Evolutionary conservation across 2,113 vertebrate species (phyloP).

Genomic region (Bombycilla garrulus): DNA sequence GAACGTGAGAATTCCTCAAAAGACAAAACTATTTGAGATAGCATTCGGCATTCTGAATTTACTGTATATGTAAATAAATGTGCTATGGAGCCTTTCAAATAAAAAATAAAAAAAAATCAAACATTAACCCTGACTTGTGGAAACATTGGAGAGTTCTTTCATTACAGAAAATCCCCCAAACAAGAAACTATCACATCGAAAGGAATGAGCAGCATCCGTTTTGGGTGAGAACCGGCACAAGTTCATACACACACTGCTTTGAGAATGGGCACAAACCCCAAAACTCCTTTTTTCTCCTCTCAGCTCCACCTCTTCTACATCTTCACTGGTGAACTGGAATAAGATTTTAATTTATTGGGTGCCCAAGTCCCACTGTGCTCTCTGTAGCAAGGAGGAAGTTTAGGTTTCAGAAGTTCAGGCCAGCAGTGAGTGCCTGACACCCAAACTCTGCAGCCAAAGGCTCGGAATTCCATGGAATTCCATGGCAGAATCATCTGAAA

Average conservation of each 20-base stretch:
- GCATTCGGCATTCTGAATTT: not conserved
- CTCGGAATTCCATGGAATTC: not conserved
- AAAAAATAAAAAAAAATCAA: not conserved
- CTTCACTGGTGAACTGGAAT: not conserved
- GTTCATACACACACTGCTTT: not conserved
- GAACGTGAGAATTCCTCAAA: not conserved
- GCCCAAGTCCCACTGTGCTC: not conserved
- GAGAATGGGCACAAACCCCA: not conserved
- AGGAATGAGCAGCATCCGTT: not conserved
- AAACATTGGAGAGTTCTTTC: not conserved
- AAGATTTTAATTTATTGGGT: accelerated
- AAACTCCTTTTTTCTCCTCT: not conserved
- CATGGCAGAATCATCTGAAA: not conserved
- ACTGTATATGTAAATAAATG: not conserved
- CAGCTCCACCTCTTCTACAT: not conserved
- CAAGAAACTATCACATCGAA: not conserved
- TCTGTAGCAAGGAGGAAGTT: not conserved
- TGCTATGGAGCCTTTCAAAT: not conserved
- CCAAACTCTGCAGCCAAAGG: not conserved
- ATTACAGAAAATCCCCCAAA: not conserved
- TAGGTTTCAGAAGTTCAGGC: not conserved
- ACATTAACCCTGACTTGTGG: not conserved
- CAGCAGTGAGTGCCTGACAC: not conserved
- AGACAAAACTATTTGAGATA: not conserved
- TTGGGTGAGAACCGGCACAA: not conserved